Percentiles rank a stretch among this genome's conserved stretches.
phyloP scores from a whole-genome alignment of 2,113 vertebrate species.

The Phainopepla nitens region DNA sequence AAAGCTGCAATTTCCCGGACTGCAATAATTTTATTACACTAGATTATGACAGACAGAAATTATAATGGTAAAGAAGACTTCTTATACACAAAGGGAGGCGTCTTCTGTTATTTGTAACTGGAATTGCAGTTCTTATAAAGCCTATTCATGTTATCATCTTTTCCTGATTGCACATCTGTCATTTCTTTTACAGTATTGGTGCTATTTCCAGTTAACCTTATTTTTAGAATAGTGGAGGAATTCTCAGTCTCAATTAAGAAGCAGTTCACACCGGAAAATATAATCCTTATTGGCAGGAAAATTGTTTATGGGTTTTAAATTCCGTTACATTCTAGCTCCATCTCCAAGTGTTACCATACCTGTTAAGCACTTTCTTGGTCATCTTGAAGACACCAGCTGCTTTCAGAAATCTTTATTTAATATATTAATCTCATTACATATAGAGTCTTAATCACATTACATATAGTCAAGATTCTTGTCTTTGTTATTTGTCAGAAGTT shows the following conservation, averaged over 20 bases:
- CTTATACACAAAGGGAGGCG: constrained; percentile 5
- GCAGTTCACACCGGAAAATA: neutral
- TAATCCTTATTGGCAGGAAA: constrained; percentile 12
- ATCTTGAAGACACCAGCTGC: neutral
- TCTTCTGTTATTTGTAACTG: neutral
- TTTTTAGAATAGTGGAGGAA: constrained; percentile 50
- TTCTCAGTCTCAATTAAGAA: constrained; percentile 17
- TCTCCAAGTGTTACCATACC: neutral
- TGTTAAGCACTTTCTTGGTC: neutral
- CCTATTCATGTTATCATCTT: constrained; percentile 20
- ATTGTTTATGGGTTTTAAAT: neutral
- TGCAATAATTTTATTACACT: constrained; percentile 21
- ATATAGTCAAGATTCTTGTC: neutral
- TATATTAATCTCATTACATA: neutral
- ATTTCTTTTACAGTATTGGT: constrained; percentile 11
- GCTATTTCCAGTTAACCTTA: constrained; percentile 33
- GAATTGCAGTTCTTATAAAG: neutral
- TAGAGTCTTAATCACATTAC: neutral
- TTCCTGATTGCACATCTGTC: constrained; percentile 1
- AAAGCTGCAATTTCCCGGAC: constrained; percentile 1
- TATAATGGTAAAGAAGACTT: neutral
- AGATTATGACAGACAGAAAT: constrained; percentile 37
- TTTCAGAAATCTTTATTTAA: neutral
- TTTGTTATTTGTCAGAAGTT: neutral
- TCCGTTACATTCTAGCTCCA: neutral